These are phyloP conservation scores for Podarcis siculus DNA, from an alignment of 2,797 vertebrate genomes.

Conservation along the genomic window DNA sequence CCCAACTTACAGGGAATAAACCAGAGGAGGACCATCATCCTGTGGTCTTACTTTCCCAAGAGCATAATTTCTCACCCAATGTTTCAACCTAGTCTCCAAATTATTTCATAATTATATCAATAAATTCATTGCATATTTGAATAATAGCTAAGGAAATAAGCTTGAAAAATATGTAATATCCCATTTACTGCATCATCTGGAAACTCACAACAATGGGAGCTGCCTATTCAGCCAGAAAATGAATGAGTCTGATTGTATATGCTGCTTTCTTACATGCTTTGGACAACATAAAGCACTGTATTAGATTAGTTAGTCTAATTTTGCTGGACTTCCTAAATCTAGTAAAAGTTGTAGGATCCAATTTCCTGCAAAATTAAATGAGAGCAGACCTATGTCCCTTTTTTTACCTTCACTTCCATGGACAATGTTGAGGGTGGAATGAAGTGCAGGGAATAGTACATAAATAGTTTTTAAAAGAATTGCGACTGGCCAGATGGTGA, in stretches of 20 bases:
- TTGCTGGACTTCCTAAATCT: background rate
- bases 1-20: accelerated
- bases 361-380: background rate
- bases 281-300: background rate
- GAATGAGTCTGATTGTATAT: background rate
- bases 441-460: too few relatives aligned
- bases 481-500: too few relatives aligned
- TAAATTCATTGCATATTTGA: background rate
- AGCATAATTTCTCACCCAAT: background rate
- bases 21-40: background rate
- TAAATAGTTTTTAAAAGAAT: too few relatives aligned
- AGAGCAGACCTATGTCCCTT: too few relatives aligned
- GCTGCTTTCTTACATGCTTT: background rate
- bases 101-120: background rate
- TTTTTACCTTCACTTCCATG: too few relatives aligned
- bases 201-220: background rate
- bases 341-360: background rate
- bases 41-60: background rate
- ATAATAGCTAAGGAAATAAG: background rate
- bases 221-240: conserved; percentile 29
- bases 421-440: too few relatives aligned
- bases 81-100: background rate
- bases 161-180: background rate
- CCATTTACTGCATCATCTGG: too few relatives aligned
- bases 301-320: background rate